Evolutionary conservation across 2,888 invertebrate species (phyloP), one percentile per base, ranked within the genome.

Genomic region (Eudasyphora cyanicolor): DNA sequence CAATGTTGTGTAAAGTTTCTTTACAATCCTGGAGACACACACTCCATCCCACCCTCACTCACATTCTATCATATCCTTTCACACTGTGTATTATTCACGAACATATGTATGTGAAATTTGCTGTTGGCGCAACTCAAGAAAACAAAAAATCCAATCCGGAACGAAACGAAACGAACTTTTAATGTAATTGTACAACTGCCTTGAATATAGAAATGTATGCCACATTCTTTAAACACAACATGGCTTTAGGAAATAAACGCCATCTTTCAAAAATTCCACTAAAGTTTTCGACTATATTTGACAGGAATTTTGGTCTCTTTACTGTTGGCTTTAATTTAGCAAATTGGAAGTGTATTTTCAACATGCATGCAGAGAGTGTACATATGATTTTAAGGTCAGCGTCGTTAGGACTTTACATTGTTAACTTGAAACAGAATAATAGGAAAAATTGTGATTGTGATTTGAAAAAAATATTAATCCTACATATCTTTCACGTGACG

Each of bases 161-260:
- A 17, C 35, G 21, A 38, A 67, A n/a, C 60, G 24, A 10, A 19
- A 21, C 42, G 42, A 67, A 67, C 67, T 67, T 67, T 42, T 67
- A 67, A 67, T 67, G 67, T 67, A 67, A 67, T 67, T 67, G 67
- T 42, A 67, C 14, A 67, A 67, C 67, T 42, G 67, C 67, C 38
- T 67, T 42, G 67, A 42, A 42, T n/a, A n/a, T 14, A 67, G 21
- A 42, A 67, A 67, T 67, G 7, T 42, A 67, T 67, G 38, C 24
- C 67, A 67, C 24, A 67, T 21, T 51, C 7, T 3, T 51, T 21
- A 51, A 35, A 35, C 10, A 35, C 35, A 35, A 35, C 35, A 35
- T 35, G 51, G 7, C 51, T 45, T 45, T 51, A 3, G 4, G 10
- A 38, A 38, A 49, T 10, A 49, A 51, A 51, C 8, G 21, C 10